Evolutionary conservation across 2,113 vertebrate genomes (phyloP), one percentile per base, ranked within the genome.

Genomic region (Potamarius usumacintae): DNA sequence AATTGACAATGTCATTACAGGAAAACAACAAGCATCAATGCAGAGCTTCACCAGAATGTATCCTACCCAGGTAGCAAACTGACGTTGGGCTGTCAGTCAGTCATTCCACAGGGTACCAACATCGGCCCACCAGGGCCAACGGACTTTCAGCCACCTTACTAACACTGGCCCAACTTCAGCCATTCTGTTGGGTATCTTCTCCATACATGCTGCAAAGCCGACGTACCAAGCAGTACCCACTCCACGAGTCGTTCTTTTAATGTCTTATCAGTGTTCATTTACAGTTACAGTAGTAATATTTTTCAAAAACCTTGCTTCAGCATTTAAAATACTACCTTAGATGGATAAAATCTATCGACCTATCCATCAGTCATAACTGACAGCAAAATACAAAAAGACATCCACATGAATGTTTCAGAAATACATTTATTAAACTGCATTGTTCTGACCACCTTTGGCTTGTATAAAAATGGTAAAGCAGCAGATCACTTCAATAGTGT

Each of bases 351-450:
- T 78, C 22, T 1, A 53, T 53, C 48, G 4, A 77, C 52, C 15
- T 14, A 71, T 9, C 7, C 1, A 53, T 78, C 5, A 3, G 27
- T 58, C 55, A 52, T 7, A 60, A 69, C 12, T 63, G 6, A 85
- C 82, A 88, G 18, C 74, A 78, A 82, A 34, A 72, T 17, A 52
- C 1, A n/a, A 53, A 53, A 85, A 53, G 25, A 58, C 18, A 27
- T 67, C 1, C 34, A 62, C 22, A 62, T 10, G 10, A 58, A 85
- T 30, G 93, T 94, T 83, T 78, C 92, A 86, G 83, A 92, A 87
- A 57, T 60, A 71, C 25, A 96, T 99, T 99, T 97, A 98, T 97
- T 93, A 95, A 95, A 96, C 94, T 96, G 96, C 96, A 97, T 96
- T 95, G 88, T 84, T 91, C 42, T 86, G 88, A 88, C 88, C 90